Base-by-base conservation (phyloP, 2,888 invertebrate genomes). In the Cosmorhoe ocellata region DNA sequence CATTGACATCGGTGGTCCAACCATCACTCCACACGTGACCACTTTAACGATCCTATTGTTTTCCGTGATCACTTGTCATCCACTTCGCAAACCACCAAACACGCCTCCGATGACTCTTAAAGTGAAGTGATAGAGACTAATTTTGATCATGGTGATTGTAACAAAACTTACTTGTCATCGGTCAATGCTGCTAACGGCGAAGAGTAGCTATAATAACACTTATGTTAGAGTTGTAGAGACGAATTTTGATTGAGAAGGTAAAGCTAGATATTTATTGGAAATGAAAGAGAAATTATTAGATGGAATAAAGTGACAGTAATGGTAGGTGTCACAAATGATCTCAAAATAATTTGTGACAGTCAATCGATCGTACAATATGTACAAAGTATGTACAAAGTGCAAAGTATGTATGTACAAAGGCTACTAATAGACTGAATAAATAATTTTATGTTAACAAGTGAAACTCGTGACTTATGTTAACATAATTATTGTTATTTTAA, bases 31-130 rank as follows among this genome's bases (percentile, higher is more conserved):
- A 66, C 63, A 68, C 53, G 69, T 79, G 82, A 79, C 80, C 81
- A 80, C 76, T 81, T 79, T 87, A 88, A 88, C 79, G 87, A 88
- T 76, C 74, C 87, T 69, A 89, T 89, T 89, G 89, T 89, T 83
- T 84, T 64, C 76, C 63, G 71, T 74, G 69, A 84, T 84, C 80
- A 75, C 74, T 77, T 84, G 86, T 84, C 82, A 84, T 82, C 81
- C 74, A 71, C 62, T 65, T 67, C 57, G 70, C 59, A 53, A 59
- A 43, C n/a, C 41, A 45, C 38, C 37, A 28, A 33, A 41, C n/a
- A 10, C 44, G 12, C 22, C 10, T 2, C 30, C 28, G 8, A 28
- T 13, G 27, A 45, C 47, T 58, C 57, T 51, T 77, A 69, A 61
- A 10, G 13, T 32, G 28, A 54, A 3, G 22, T 0, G 1, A 14